These are phyloP conservation scores for Periphyllus acericola DNA, from an alignment of 2,888 invertebrate genomes.

Conservation along the genomic window DNA sequence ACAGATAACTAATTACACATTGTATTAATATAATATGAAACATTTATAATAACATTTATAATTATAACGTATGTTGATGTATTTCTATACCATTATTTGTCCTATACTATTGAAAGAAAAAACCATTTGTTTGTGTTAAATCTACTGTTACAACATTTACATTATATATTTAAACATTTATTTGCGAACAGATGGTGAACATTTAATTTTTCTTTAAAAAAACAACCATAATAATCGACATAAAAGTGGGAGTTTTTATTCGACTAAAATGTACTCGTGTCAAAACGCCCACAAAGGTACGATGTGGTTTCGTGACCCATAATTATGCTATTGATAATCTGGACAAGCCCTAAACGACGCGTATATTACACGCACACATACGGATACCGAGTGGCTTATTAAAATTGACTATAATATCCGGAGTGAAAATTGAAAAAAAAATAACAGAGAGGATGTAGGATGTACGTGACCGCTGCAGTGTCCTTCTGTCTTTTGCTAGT, in stretches of 20 bases:
- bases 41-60: not conserved
- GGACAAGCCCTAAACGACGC: slow-evolving; percentile 13
- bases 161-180: not conserved
- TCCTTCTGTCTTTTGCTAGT: slow-evolving; percentile 39
- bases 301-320: slow-evolving; percentile 47
- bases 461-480: slow-evolving; percentile 52
- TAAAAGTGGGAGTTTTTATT: slow-evolving; percentile 53
- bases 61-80: not conserved
- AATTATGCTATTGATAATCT: slow-evolving; percentile 49
- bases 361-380: not conserved
- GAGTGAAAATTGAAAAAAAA: slow-evolving; percentile 55
- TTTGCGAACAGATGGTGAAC: slow-evolving; percentile 45
- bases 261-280: slow-evolving; percentile 37
- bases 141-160: not conserved
- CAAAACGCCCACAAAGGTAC: slow-evolving; percentile 55
- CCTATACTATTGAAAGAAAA: not conserved
- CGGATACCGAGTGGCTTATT: slow-evolving; percentile 35
- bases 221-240: slow-evolving; percentile 28
- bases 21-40: not conserved
- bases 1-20: not conserved
- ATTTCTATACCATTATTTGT: not conserved
- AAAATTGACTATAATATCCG: slow-evolving; percentile 51
- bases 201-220: slow-evolving; percentile 28
- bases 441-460: slow-evolving; percentile 43
- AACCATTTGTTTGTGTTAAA: not conserved